Evolutionary conservation across 2,888 invertebrate genomes (phyloP).

Genomic region (Drosophila paramelanica): DNA sequence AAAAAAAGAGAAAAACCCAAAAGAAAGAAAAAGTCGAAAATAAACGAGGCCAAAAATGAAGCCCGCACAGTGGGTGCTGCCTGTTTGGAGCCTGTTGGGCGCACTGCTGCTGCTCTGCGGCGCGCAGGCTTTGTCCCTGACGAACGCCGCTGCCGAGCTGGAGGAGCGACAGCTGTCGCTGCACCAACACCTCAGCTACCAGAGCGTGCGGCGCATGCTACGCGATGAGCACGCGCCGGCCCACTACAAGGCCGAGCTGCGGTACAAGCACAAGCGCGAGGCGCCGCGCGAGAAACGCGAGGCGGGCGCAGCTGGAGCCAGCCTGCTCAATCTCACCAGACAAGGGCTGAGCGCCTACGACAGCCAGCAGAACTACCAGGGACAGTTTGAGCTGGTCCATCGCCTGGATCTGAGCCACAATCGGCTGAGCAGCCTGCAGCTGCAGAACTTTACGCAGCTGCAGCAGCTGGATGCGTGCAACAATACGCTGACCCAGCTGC

Average conservation of each 20-base stretch:
- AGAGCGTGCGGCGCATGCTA: slow-evolving; percentile 83
- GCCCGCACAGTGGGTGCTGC: slow-evolving; percentile 49
- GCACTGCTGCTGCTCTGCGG: slow-evolving; percentile 25
- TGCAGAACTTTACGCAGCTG: slow-evolving; percentile 57
- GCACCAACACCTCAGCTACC: slow-evolving; percentile 75
- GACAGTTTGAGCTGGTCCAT: slow-evolving; percentile 54
- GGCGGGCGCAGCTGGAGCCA: not conserved
- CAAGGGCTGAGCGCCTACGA: slow-evolving; percentile 52
- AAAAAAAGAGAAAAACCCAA: not conserved
- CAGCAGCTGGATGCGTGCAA: slow-evolving; percentile 63
- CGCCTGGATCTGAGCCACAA: slow-evolving; percentile 76
- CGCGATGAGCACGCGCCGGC: slow-evolving; percentile 83
- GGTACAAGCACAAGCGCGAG: slow-evolving; percentile 66
- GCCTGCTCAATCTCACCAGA: slow-evolving; percentile 55
- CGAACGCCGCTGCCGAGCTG: slow-evolving; percentile 59
- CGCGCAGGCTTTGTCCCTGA: slow-evolving; percentile 27
- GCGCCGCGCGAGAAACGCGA: slow-evolving; percentile 49
- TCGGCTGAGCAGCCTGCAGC: slow-evolving; percentile 57
- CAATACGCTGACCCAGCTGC: slow-evolving; percentile 63
- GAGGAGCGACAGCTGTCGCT: slow-evolving; percentile 66
- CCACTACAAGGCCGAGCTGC: slow-evolving; percentile 74
- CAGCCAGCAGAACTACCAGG: slow-evolving; percentile 53
- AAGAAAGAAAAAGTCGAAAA: slow-evolving; percentile 10
- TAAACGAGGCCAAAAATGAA: slow-evolving; percentile 41
- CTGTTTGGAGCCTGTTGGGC: slow-evolving; percentile 25